Conservation (phyloP, 2,888 invertebrate species). For the Erynnis tages region DNA sequence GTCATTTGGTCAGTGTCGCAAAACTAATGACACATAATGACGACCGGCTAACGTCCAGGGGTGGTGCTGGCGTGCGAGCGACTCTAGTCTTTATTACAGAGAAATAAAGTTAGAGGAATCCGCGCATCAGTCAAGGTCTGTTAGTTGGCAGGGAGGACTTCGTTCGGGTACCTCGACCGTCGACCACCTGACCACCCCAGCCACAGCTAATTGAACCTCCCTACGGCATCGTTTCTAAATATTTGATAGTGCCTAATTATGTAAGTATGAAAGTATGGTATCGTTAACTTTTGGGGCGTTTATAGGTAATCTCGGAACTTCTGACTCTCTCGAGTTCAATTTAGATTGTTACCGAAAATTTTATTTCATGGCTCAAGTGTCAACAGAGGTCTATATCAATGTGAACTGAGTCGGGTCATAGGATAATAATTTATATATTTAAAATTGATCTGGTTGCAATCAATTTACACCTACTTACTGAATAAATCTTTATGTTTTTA, state of each 20-base stretch:
- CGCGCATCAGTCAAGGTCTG: slow-evolving; percentile 69
- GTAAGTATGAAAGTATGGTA: slow-evolving; percentile 4
- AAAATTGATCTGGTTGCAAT: no score
- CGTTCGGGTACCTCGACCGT: slow-evolving; percentile 52
- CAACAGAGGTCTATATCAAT: no score
- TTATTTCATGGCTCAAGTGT: no score
- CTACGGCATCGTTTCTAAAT: slow-evolving; percentile 45
- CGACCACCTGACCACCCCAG: slow-evolving; percentile 65
- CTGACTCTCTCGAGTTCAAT: no score
- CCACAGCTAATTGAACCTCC: slow-evolving; percentile 62
- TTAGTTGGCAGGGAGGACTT: slow-evolving; percentile 66
- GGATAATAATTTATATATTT: no score
- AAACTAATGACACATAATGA: slow-evolving; percentile 82
- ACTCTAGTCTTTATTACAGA: slow-evolving; percentile 47
- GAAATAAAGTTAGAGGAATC: slow-evolving; percentile 36
- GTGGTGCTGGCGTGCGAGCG: slow-evolving; percentile 38
- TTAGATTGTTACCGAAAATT: no score
- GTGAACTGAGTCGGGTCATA: no score
- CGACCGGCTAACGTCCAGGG: slow-evolving; percentile 64
- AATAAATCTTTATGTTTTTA: no score
- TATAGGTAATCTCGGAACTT: no score
- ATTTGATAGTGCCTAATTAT: slow-evolving; percentile 38
- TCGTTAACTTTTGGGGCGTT: not conserved
- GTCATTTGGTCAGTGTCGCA: slow-evolving; percentile 81
- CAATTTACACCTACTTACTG: no score